phyloP scores from a whole-genome alignment of 1,140 invertebrate genomes.

The Watersipora subatra region DNA sequence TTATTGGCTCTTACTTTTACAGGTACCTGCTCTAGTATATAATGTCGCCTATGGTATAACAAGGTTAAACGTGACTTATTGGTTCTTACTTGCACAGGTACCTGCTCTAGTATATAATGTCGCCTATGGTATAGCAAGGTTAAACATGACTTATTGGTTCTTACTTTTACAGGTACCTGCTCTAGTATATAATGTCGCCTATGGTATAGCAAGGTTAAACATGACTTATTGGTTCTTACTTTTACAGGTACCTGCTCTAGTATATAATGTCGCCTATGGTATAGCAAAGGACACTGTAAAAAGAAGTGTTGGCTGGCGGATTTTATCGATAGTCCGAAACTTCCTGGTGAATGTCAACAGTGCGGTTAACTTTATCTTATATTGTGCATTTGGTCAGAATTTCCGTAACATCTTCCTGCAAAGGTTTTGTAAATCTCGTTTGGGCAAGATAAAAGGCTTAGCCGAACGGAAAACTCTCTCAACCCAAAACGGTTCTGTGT shows the following conservation, averaged over 20 bases:
- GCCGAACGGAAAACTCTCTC: not conserved
- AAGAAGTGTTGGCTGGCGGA: conserved; percentile 15
- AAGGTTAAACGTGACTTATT: too few species aligned
- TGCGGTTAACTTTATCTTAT: conserved; percentile 91
- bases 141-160: too few species aligned
- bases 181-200: too few species aligned
- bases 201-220: too few species aligned
- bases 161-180: too few species aligned
- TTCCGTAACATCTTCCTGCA: conserved; percentile 78
- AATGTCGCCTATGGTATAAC: too few species aligned
- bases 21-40: too few species aligned
- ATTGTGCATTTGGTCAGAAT: conserved; percentile 90
- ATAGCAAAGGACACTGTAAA: conserved; percentile 19
- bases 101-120: conserved; percentile 77
- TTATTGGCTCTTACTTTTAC: too few species aligned
- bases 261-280: conserved; percentile 58
- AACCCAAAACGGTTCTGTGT: not conserved
- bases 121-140: conserved; percentile 29
- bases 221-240: too few species aligned
- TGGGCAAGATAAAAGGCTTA: not conserved
- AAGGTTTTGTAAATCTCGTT: conserved; percentile 55
- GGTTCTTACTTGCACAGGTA: conserved; percentile 83
- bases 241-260: conserved; percentile 57
- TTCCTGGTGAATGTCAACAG: conserved; percentile 90
- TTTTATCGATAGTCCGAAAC: conserved; percentile 48